Evolutionary conservation across 2,113 vertebrate genomes (phyloP).

Genomic region (Podarcis muralis): DNA sequence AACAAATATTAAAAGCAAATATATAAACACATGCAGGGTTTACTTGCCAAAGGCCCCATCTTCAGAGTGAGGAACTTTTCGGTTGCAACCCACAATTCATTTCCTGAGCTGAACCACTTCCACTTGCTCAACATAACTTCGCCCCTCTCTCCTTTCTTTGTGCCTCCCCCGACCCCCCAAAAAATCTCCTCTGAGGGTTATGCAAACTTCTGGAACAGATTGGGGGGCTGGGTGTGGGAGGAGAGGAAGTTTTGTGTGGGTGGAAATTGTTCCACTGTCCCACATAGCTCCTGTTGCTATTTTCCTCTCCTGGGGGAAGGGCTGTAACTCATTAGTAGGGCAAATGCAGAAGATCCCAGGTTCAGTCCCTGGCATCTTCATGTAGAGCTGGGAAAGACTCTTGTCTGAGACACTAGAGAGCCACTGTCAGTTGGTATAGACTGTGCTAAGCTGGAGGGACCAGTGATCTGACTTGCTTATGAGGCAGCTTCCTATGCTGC

Average conservation of each 20-base stretch:
- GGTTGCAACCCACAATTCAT: background rate
- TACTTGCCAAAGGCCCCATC: background rate
- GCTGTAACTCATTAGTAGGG: too few species aligned
- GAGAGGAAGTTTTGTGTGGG: too few species aligned
- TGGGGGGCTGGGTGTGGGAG: too few species aligned
- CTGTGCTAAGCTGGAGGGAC: background rate
- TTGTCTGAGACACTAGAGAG: background rate
- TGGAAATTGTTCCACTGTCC: background rate
- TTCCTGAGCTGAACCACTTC: too few species aligned
- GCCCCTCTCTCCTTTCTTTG: too few species aligned
- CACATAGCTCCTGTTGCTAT: background rate
- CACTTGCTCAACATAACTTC: too few species aligned
- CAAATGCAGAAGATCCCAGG: background rate
- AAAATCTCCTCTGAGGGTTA: too few species aligned
- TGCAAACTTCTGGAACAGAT: too few species aligned
- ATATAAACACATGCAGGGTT: background rate
- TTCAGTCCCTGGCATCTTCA: background rate
- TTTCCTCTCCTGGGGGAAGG: background rate
- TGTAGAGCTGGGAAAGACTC: background rate
- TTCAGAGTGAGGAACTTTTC: background rate
- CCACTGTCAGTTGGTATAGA: background rate
- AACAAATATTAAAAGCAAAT: background rate
- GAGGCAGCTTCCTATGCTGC: background rate
- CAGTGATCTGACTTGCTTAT: background rate
- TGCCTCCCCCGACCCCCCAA: too few species aligned